Evolutionary conservation across 2,888 invertebrate genomes (phyloP), one percentile per base, ranked within the genome.

Genomic region (Oligia strigilis): DNA sequence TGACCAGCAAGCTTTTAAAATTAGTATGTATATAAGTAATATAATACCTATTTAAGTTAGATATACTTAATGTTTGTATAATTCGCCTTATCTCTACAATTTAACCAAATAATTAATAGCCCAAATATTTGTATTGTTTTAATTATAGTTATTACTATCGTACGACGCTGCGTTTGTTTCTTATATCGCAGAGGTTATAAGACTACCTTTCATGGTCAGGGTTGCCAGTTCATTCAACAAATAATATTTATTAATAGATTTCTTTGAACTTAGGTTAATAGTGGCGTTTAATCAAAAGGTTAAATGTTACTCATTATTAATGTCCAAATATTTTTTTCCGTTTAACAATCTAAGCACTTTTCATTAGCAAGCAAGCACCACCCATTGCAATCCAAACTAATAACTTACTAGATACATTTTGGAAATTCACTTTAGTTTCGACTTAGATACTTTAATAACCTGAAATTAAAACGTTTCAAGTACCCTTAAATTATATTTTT

Each of bases 201-300:
- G 2, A 55, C 4, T 29, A 4, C 19, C 14, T 9, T 58, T 79
- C 67, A 67, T 49, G 49, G 58, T 49, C 55, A 79, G 19, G 58
- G 49, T 64, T 5, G 4, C 2, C 2, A 8, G 5, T 55, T 60
- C 23, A 40, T 69, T 78, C 4, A 70, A 80, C 13, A 17, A 80
- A 40, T 79, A 40, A 72, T 80, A 58, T 46, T 29, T 29, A 78
- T 17, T 60, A 13, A 78, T 69, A 11, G n/a, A 62, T 67, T 78
- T 2, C 19, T 62, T n/a, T 43, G 43, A 78, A 43, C 52, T 55
- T 36, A 52, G 40, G 43, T 69, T n/a, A 49, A 46, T 36, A 19
- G 46, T 4, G 19, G 13, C 36, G n/a, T 76, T 76, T 9, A 23
- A 52, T 62, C 17, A 69, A 29, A 43, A 29, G 14, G 5, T 65